Evolutionary conservation across 2,888 invertebrate species (phyloP), one percentile per base, ranked within the genome.

Genomic region (Serripes groenlandicus): DNA sequence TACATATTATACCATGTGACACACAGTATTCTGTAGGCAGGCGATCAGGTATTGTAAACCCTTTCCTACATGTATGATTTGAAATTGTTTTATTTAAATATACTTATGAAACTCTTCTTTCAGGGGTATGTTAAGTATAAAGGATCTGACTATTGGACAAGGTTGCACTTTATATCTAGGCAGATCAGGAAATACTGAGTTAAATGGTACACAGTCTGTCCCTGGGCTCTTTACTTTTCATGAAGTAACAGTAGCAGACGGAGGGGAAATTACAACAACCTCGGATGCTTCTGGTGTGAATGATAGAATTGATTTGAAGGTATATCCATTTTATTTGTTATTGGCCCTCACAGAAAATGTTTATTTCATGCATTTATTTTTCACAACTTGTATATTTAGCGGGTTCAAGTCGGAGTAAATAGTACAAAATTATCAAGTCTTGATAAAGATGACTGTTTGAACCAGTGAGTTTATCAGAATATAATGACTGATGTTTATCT

Each of bases 111-210:
- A 21, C 7, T 5, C 15, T 49, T 49, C 21, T 62, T 82, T 26
- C 66, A 92, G 92, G 90, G 92, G 92, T 28, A 84, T 78, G 0
- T 60, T 91, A 3, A 89, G 81, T n/a, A 83, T 89, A n/a, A 78
- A 88, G 18, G 86, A 91, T n/a, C 76, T 91, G 77, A 88, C 88
- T 23, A 81, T 92, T 23, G 89, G 90, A 15, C 76, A 86, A 26
- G 88, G 85, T 7, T 92, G 92, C 71, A 75, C 74, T 15, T 75
- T 92, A 32, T 80, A 81, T 37, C 85, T 92, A 3, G 88, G 90
- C 3, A 70, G 71, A 5, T 71, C 83, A 18, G 91, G 90, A 7
- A 83, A 85, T 7, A 89, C 87, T 5, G 68, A 78, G 26, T 76
- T 86, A 2, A 64, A 81, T 0, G 75, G 79, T 5, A 68, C 76